These are phyloP conservation scores for Harmothoe impar DNA, from an alignment of 2,888 invertebrate genomes.

Conservation along the genomic window DNA sequence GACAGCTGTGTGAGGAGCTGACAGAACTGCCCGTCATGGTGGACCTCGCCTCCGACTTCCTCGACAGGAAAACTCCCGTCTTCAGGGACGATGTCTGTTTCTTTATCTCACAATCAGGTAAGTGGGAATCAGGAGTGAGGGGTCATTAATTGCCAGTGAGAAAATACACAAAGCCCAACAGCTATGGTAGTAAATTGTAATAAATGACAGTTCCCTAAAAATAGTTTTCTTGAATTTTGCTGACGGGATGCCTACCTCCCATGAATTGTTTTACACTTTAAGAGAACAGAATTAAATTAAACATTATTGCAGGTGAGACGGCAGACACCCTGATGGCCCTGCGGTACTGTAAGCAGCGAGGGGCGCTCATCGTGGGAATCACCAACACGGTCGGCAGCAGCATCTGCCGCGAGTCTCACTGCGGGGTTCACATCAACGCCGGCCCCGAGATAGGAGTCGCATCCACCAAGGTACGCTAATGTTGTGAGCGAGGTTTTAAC, in stretches of 20 bases:
- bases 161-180: too few species aligned
- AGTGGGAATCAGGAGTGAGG: too few species aligned
- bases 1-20: constrained; percentile 96
- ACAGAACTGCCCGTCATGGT: constrained; percentile 99
- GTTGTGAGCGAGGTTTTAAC: too few species aligned
- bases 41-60: constrained; percentile 98
- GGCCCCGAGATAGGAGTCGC: constrained; percentile 99
- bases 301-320: constrained; percentile 90
- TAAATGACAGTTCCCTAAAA: too few species aligned
- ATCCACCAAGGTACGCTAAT: constrained; percentile 96
- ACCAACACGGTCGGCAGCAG: constrained; percentile 99
- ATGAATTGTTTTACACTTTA: too few species aligned
- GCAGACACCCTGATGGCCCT: constrained; percentile 97
- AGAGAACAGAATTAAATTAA: too few species aligned
- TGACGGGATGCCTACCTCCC: too few species aligned
- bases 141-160: too few species aligned
- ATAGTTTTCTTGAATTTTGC: too few species aligned
- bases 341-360: constrained; percentile 96
- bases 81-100: constrained; percentile 99
- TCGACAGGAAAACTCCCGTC: constrained; percentile 98
- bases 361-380: constrained; percentile 98
- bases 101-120: constrained; percentile 98
- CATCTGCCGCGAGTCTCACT: constrained; percentile 99
- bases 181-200: too few species aligned
- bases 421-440: constrained; percentile 99